These are phyloP conservation scores for Patagioenas fasciata DNA, from an alignment of 2,113 vertebrate genomes.

Conservation along the genomic window DNA sequence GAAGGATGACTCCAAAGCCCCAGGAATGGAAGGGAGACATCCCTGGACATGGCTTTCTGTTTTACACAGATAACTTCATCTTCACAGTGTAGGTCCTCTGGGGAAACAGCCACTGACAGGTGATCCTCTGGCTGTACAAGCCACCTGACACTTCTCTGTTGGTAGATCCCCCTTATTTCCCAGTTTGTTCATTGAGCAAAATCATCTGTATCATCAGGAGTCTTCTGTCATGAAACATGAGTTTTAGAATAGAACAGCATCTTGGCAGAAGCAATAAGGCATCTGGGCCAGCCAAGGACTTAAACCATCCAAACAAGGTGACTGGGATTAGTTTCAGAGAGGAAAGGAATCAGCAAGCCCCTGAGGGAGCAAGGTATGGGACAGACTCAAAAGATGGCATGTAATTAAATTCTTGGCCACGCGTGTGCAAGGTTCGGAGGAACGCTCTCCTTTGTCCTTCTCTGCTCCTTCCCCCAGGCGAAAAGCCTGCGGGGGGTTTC, in stretches of 20 bases:
- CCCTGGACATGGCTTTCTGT: not conserved
- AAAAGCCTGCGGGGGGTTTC: not conserved
- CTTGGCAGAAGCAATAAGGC: not conserved
- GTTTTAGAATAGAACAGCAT: not conserved
- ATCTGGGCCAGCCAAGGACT: not conserved
- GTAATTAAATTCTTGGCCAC: conserved; percentile 31
- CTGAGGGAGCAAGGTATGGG: not conserved
- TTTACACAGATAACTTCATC: not conserved
- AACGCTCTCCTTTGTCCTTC: not conserved
- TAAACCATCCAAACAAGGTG: not conserved
- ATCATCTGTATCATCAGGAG: not conserved
- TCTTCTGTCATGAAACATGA: not conserved
- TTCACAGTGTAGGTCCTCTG: not conserved
- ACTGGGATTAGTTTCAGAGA: not conserved
- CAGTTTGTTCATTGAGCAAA: not conserved
- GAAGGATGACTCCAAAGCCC: not conserved
- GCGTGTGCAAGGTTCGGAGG: not conserved
- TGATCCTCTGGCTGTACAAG: not conserved
- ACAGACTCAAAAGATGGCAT: not conserved
- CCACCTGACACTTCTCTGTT: not conserved
- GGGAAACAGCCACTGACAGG: not conserved
- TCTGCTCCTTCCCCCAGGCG: not conserved
- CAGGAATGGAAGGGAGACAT: not conserved
- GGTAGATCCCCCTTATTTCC: not conserved
- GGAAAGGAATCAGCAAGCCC: not conserved